These are phyloP conservation scores for Gila robusta DNA, from an alignment of 2,797 vertebrate species.

Conservation along the genomic window DNA sequence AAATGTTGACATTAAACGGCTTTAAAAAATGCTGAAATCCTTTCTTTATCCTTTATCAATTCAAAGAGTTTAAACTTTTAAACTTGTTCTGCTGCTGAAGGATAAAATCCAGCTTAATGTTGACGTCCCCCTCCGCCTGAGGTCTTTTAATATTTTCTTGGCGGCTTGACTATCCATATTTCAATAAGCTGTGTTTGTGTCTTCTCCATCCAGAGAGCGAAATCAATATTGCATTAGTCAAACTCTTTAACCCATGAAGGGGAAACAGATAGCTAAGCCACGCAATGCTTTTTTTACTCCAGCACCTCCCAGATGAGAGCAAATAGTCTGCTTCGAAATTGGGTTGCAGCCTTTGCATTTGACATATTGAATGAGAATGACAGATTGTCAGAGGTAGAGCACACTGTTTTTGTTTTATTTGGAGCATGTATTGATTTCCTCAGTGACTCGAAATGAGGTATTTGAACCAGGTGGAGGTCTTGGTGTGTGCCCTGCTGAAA, in stretches of 20 bases:
- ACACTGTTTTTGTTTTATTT: conserved; percentile 41
- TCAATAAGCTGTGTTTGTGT: conserved; percentile 47
- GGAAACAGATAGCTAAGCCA: conserved; percentile 31
- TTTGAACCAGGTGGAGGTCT: background rate
- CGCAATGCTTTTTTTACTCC: conserved; percentile 34
- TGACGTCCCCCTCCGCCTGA: conserved; percentile 25
- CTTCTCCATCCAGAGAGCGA: conserved; percentile 43
- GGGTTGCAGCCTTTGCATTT: conserved; percentile 28
- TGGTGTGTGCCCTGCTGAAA: conserved; percentile 8
- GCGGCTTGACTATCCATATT: conserved; percentile 49
- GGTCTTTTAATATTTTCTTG: conserved; percentile 26
- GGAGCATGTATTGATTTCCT: conserved; percentile 57
- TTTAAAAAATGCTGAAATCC: background rate
- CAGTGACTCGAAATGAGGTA: conserved; percentile 11
- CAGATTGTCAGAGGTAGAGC: conserved; percentile 12
- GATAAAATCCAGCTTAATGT: conserved; percentile 31
- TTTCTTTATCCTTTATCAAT: conserved; percentile 29
- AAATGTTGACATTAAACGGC: conserved; percentile 9
- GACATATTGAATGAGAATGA: conserved; percentile 31
- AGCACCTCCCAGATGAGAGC: background rate
- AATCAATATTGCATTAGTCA: conserved; percentile 68
- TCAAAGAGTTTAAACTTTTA: background rate
- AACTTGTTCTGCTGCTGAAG: background rate
- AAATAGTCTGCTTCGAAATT: conserved; percentile 39
- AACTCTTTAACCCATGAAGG: conserved; percentile 49